phyloP scores from a whole-genome alignment of 2,888 invertebrate genomes.

The Monochamus alternatus region DNA sequence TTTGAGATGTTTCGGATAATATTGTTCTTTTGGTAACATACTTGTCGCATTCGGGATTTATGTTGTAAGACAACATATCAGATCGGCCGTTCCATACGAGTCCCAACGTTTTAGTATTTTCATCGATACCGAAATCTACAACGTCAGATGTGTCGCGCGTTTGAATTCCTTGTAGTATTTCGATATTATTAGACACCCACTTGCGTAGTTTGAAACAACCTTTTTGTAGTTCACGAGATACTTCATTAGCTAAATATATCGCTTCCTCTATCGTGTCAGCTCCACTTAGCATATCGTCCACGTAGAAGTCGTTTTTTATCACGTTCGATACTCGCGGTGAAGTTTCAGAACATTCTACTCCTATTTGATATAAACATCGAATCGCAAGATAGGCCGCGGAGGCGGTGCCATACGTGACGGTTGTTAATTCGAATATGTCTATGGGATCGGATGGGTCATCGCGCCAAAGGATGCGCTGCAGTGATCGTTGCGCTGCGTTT shows the following conservation, averaged over 20 bases:
- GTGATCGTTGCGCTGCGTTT: neutral
- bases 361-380: slow-evolving; percentile 39
- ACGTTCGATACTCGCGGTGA: slow-evolving; percentile 15
- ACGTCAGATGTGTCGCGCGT: slow-evolving; percentile 14
- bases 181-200: slow-evolving; percentile 32
- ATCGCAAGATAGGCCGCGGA: slow-evolving; percentile 40
- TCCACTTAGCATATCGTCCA: slow-evolving; percentile 28
- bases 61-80: slow-evolving; percentile 13
- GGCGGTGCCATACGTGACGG: slow-evolving; percentile 42
- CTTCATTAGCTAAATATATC: slow-evolving; percentile 19
- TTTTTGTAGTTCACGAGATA: slow-evolving; percentile 18
- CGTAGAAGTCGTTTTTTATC: slow-evolving; percentile 34
- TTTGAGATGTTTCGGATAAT: slow-evolving; percentile 35
- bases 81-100: slow-evolving; percentile 22
- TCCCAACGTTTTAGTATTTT: slow-evolving; percentile 37
- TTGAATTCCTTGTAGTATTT: slow-evolving; percentile 26
- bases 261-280: slow-evolving; percentile 9
- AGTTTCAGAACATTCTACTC: slow-evolving; percentile 30
- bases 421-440: slow-evolving; percentile 38
- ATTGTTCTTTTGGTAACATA: slow-evolving; percentile 30
- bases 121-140: slow-evolving; percentile 23
- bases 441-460: slow-evolving; percentile 19
- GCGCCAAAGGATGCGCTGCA: slow-evolving; percentile 1
- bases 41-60: neutral
- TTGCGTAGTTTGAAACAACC: slow-evolving; percentile 26